Evolutionary conservation across 1,140 invertebrate genomes (phyloP).

Genomic region (Sesamia nonagrioides): DNA sequence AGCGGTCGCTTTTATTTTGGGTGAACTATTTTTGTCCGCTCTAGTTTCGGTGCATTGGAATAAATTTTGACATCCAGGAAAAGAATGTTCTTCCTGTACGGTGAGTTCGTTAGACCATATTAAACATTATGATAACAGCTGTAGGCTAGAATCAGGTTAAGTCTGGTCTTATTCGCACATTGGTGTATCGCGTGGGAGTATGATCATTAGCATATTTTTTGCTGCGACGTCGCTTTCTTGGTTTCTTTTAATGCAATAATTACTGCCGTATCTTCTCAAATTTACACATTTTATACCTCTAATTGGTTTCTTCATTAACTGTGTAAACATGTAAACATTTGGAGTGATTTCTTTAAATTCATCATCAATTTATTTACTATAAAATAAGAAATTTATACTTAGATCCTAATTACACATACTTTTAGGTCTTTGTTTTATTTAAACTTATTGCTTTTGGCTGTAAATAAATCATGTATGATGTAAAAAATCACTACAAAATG

Average conservation of each 20-base stretch:
- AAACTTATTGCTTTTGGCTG: no score
- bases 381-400: neutral
- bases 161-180: conserved; percentile 45
- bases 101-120: conserved; percentile 65
- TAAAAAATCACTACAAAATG: neutral
- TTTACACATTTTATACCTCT: conserved; percentile 1
- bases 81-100: conserved; percentile 78
- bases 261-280: conserved; percentile 4
- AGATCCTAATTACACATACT: no score
- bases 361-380: neutral
- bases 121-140: conserved; percentile 44
- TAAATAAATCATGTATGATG: neutral
- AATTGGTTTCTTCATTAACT: neutral
- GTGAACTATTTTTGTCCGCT: conserved; percentile 86
- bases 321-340: neutral
- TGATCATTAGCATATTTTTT: conserved; percentile 63
- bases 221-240: conserved; percentile 42
- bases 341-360: neutral
- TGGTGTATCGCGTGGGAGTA: conserved; percentile 56
- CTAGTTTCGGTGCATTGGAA: conserved; percentile 80
- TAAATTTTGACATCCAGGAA: conserved; percentile 81
- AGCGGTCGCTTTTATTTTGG: conserved; percentile 74
- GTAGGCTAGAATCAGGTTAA: conserved; percentile 47
- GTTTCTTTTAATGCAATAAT: conserved; percentile 35
- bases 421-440: no score